Base-by-base conservation (phyloP, 2,797 vertebrate species). In the Podarcis lilfordi region DNA sequence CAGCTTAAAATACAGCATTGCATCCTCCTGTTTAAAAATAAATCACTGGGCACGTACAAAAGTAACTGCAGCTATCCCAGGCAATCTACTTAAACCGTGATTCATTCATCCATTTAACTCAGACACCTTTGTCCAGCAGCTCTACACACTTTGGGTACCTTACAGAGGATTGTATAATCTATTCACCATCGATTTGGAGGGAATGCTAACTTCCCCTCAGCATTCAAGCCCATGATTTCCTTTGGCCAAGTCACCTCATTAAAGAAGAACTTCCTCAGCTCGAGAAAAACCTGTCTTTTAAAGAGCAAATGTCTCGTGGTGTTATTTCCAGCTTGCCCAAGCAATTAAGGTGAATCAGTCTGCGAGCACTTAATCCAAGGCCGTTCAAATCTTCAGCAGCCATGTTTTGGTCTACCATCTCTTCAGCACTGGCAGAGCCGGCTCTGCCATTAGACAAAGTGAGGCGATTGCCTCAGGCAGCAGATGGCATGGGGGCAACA, bases 11-110 rank as follows among this genome's bases (percentile, higher is more conserved):
- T 32, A 32, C 32, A 32, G 32, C 32, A 72, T 37, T 61, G 50
- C 25, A 15, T 80, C 37, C 79, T 87, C 72, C 68, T 32, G 61
- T 80, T 72, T 80, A 59, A 86, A 72, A 86, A 86, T 40, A 86
- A 74, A 69, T 68, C 8, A 55, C 50, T 32, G 17, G 64, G 32
- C 78, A 32, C 15, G 27, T 13, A 72, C 32, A 43, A 80, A 80
- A 55, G 45, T 40, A 64, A 37, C 19, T 32, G 11, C 72, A 80
- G 50, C 27, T 72, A 80, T 59, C 68, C 3, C 29, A 74, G 6
- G 32, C 32, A 59, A 81, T 45, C 85, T 86, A 23, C 29, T 81
- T 74, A 72, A 81, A 55, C 78, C 74, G 17, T 43, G 43, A 19
- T 23, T 23, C 61, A 72, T 61, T 75, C 27, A 11, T 74, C 74